A percentile compares a stretch with the other conserved stretches of the same genome.
phyloP scores from a whole-genome alignment of 2,797 vertebrate genomes.

The Argentina silus region DNA sequence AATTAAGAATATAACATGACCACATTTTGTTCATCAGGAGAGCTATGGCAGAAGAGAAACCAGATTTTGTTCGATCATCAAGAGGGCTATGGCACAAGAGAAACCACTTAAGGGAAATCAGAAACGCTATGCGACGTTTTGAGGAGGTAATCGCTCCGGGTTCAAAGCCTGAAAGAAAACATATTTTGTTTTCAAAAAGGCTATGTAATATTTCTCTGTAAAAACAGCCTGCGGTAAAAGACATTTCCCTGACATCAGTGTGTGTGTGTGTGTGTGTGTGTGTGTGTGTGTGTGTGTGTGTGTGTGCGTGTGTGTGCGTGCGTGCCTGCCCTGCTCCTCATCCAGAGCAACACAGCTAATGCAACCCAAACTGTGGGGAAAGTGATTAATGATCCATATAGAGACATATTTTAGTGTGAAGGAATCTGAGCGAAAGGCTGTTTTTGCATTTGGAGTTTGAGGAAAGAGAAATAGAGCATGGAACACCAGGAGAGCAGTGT shows the following conservation, averaged over 20 bases:
- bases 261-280: constrained; percentile 6
- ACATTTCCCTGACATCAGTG: neutral
- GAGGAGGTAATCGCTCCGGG: too few species aligned
- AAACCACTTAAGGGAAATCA: too few species aligned
- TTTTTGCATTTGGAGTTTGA: constrained; percentile 61
- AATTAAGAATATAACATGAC: neutral
- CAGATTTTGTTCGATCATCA: neutral
- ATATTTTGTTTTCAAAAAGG: too few species aligned
- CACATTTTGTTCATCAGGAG: neutral
- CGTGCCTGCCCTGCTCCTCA: constrained; percentile 22
- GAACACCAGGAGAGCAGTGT: constrained; percentile 43
- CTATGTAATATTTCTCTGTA: too few species aligned
- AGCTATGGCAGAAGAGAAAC: too few species aligned
- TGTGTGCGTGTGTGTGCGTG: neutral
- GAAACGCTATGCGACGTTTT: too few species aligned
- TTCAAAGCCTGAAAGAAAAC: too few species aligned
- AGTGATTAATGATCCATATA: constrained; percentile 71
- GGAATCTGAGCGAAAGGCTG: constrained; percentile 69
- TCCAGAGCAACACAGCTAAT: constrained; percentile 54
- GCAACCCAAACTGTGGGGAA: constrained; percentile 73
- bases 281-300: neutral
- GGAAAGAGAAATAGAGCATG: constrained; percentile 69
- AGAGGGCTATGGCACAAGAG: too few species aligned
- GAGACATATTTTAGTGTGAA: constrained; percentile 76
- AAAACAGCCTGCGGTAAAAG: neutral